Conservation (phyloP, 2,888 invertebrate species). For the Synergus umbraculus region DNA sequence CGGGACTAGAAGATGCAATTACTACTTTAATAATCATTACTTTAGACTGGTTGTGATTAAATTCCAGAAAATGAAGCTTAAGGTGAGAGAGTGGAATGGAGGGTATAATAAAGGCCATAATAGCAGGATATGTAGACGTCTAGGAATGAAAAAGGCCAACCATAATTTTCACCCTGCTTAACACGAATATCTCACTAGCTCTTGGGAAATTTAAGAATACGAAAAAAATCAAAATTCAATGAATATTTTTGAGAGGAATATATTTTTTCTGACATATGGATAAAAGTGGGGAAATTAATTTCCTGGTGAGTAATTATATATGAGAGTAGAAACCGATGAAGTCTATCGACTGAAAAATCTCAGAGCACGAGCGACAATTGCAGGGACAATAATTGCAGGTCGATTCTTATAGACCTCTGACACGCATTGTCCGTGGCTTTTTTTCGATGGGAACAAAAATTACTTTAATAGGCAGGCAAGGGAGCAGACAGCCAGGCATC, state of each 20-base stretch:
- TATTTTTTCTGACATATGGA: not conserved
- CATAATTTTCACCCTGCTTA: slow-evolving; percentile 34
- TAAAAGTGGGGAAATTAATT: not conserved
- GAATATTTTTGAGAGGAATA: not conserved
- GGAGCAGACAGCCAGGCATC: slow-evolving; percentile 14
- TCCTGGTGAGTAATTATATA: slow-evolving; percentile 4
- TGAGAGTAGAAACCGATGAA: not conserved
- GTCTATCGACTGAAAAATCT: slow-evolving; percentile 35
- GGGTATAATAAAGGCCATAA: slow-evolving; percentile 33
- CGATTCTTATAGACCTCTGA: slow-evolving; percentile 64
- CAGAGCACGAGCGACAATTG: slow-evolving; percentile 41
- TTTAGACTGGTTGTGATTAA: slow-evolving; percentile 36
- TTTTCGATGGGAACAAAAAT: slow-evolving; percentile 55
- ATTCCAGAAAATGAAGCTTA: slow-evolving; percentile 37
- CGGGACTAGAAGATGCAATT: slow-evolving; percentile 11
- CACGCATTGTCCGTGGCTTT: slow-evolving; percentile 63
- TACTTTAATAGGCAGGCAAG: slow-evolving; percentile 36
- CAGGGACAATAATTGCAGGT: slow-evolving; percentile 61
- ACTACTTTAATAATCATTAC: slow-evolving; percentile 38
- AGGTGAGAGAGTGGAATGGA: slow-evolving; percentile 28
- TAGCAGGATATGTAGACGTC: slow-evolving; percentile 33
- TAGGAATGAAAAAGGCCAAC: slow-evolving; percentile 34
- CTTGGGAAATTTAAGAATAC: no score
- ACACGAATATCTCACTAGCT: slow-evolving; percentile 22
- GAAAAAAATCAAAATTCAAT: not conserved